Percentiles rank a stretch among this genome's conserved stretches.
Conservation (phyloP, 2,888 invertebrate species). For the Zhengitettix transpicula region DNA sequence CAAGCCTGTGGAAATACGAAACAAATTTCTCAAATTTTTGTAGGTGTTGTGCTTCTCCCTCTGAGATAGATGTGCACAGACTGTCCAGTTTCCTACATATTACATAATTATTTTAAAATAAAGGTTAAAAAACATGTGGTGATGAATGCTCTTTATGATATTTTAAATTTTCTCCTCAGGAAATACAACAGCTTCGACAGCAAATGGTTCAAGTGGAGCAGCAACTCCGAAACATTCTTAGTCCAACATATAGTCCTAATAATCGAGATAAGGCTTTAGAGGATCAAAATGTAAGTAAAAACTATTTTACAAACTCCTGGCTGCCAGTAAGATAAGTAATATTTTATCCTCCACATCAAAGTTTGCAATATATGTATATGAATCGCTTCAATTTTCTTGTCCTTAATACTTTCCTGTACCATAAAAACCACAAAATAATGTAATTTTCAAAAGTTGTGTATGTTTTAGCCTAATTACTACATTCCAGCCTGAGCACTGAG, state of each 20-base stretch:
- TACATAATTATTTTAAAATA: too few relatives aligned
- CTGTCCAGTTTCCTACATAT: too few relatives aligned
- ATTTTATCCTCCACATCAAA: background rate
- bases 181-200: conserved; percentile 68
- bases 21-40: too few relatives aligned
- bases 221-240: conserved; percentile 63
- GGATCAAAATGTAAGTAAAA: conserved; percentile 71
- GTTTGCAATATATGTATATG: background rate
- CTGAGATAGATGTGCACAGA: too few relatives aligned
- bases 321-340: background rate
- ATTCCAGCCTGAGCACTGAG: too few relatives aligned
- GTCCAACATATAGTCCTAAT: conserved; percentile 66
- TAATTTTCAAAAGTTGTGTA: too few relatives aligned
- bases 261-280: conserved; percentile 65
- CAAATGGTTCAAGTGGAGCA: conserved; percentile 78
- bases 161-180: conserved; percentile 25
- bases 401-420: background rate
- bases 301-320: background rate
- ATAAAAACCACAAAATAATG: background rate
- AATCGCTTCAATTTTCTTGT: conserved; percentile 1
- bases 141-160: background rate
- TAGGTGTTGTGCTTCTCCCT: too few relatives aligned
- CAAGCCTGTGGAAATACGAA: too few relatives aligned
- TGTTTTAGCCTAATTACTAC: too few relatives aligned
- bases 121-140: background rate